phyloP scores from a whole-genome alignment of 2,888 invertebrate species.

The Ophion ventricosus region DNA sequence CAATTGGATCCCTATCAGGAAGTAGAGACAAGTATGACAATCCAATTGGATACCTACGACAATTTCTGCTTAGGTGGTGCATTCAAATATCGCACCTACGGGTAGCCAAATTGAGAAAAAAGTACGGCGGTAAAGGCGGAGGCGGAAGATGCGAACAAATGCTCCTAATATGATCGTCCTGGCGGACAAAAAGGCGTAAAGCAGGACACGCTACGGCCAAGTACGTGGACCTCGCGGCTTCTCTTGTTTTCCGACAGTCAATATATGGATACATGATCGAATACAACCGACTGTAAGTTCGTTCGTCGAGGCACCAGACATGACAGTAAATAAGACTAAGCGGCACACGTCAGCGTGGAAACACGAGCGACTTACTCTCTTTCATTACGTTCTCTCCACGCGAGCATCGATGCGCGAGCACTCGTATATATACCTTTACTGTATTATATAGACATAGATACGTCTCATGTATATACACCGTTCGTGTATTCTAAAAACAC shows the following conservation, averaged over 20 bases:
- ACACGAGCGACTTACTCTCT: slow-evolving; percentile 44
- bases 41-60: too few relatives aligned
- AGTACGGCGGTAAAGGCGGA: slow-evolving; percentile 13
- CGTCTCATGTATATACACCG: background rate
- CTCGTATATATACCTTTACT: slow-evolving; percentile 15
- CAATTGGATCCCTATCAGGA: too few relatives aligned
- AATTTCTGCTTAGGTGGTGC: too few relatives aligned
- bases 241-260: background rate
- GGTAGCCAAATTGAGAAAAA: background rate
- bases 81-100: too few relatives aligned
- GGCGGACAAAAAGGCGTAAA: slow-evolving; percentile 1
- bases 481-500: slow-evolving; percentile 17
- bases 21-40: too few relatives aligned
- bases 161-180: background rate
- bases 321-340: slow-evolving; percentile 62
- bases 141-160: slow-evolving; percentile 32
- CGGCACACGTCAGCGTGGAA: slow-evolving; percentile 51
- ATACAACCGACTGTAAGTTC: slow-evolving; percentile 26
- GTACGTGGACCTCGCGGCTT: background rate
- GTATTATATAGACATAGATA: slow-evolving; percentile 7
- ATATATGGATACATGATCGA: slow-evolving; percentile 36
- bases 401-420: slow-evolving; percentile 34
- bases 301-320: slow-evolving; percentile 35
- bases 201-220: background rate
- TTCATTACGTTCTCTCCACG: slow-evolving; percentile 27